Evolutionary conservation across 2,797 vertebrate species (phyloP), one percentile per base, ranked within the genome.

Genomic region (Macropus fuliginosus): DNA sequence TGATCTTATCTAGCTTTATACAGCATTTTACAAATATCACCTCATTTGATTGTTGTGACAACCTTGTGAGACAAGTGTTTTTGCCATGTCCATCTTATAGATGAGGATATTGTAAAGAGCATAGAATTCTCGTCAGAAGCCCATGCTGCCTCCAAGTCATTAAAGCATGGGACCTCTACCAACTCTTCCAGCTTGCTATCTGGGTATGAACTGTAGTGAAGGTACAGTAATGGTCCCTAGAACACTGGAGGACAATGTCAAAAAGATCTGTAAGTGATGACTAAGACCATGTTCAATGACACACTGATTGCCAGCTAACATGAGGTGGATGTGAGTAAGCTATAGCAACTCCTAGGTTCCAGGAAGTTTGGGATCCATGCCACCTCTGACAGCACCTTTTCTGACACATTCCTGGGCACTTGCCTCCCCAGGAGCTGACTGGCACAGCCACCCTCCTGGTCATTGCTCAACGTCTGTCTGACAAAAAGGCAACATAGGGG

Each of bases 391-490:
- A 54, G 13, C 1, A 91, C 4, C 56, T 92, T 62, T 94, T 40
- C 91, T 89, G 31, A 29, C 56, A 93, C 96, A 93, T 97, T 96
- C 93, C 95, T 93, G 91, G 92, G 91, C 93, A 91, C 54, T 81
- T 91, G 52, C 9, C 50, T 90, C 87, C 62, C 91, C 91, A 93
- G 29, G 27, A 90, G 24, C 62, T 95, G 92, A 81, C 0, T n/a
- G 14, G 56, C 13, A 62, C 92, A 59, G 90, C 59, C 59, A 59
- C 92, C 93, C 95, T 94, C 46, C 55, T 54, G 55, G 59, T 40
- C 0, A 10, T 98, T 97, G 62, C 97, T 94, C 95, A 98, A 91
- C 92, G 28, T 87, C 91, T 94, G 54, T 92, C 94, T 92, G 21
- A 93, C 54, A 93, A 21, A 91, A 97, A 96, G n/a, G 74, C 50